Conservation (phyloP, 2,113 vertebrate species). For the Dipodomys ordii region DNA sequence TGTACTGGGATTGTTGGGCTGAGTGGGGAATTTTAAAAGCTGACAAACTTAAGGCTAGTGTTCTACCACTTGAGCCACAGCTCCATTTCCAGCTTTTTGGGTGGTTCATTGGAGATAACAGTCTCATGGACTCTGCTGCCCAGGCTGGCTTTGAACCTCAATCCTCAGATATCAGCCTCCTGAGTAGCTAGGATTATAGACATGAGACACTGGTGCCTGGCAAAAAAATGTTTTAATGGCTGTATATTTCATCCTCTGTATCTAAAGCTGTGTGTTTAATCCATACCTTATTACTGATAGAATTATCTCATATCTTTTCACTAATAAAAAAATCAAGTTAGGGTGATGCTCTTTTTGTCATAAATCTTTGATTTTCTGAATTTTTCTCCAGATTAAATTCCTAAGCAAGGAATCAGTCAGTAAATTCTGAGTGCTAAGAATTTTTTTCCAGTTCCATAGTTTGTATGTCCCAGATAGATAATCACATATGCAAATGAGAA, state of each 20-base stretch:
- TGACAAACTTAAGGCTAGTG: not conserved
- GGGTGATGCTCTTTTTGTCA: not conserved
- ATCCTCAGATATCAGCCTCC: too few relatives aligned
- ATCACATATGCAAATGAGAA: constrained; percentile 47
- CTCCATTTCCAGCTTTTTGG: too few relatives aligned
- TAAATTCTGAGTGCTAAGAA: not conserved
- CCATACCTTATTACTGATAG: not conserved
- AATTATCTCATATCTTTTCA: constrained; percentile 15
- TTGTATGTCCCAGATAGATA: constrained; percentile 48
- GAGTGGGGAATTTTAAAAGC: not conserved
- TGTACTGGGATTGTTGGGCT: not conserved
- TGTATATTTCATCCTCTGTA: constrained; percentile 3
- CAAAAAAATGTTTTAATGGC: not conserved
- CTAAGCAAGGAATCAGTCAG: not conserved
- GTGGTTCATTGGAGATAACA: too few relatives aligned
- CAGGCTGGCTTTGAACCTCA: too few relatives aligned
- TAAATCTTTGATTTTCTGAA: constrained; percentile 18
- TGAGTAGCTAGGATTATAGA: too few relatives aligned
- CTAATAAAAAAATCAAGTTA: constrained; percentile 21
- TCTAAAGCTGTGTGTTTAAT: not conserved
- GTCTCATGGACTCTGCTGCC: too few relatives aligned
- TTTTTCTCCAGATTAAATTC: constrained; percentile 57
- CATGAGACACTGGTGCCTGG: too few relatives aligned
- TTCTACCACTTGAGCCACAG: too few relatives aligned
- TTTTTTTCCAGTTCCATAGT: constrained; percentile 45